Base-by-base conservation (phyloP, 1,140 invertebrate genomes). In the Dufourea novaeangliae region DNA sequence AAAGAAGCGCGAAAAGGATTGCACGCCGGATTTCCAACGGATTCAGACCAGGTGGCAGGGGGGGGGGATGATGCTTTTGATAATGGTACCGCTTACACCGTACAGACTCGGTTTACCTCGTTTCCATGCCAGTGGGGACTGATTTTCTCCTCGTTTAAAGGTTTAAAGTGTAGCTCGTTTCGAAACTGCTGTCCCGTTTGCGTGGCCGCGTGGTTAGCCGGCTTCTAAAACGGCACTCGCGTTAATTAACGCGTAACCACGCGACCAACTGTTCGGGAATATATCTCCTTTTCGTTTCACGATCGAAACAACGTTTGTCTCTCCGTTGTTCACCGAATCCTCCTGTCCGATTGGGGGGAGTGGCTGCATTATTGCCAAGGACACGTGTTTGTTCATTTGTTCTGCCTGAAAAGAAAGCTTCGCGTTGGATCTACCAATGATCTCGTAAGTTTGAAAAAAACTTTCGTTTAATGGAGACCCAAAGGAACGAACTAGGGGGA, bases 381-480 rank as follows among this genome's bases (percentile, higher is more conserved):
- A 70, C n/a, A n/a, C n/a, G 29, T 57, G 12, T 57, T 70, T 17
- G 20, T 14, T 57, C 22, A n/a, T n/a, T n/a, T n/a, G n/a, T n/a
- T n/a, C n/a, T n/a, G n/a, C n/a, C n/a, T n/a, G n/a, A n/a, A n/a
- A n/a, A n/a, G n/a, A n/a, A n/a, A n/a, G n/a, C n/a, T n/a, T n/a
- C n/a, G n/a, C n/a, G n/a, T n/a, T n/a, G n/a, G n/a, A n/a, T n/a
- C n/a, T n/a, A n/a, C n/a, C n/a, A n/a, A n/a, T n/a, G n/a, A n/a
- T n/a, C n/a, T n/a, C n/a, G n/a, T n/a, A n/a, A n/a, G n/a, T n/a
- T n/a, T n/a, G n/a, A n/a, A n/a, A n/a, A n/a, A n/a, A n/a, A n/a
- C n/a, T n/a, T n/a, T n/a, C n/a, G n/a, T n/a, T n/a, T 74, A 74
- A 66, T 66, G 25, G 50, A 32, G 66, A 74, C 64, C 27, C 61